Conservation (phyloP, 2,888 invertebrate species). For the Hirtodrosophila trivittata region DNA sequence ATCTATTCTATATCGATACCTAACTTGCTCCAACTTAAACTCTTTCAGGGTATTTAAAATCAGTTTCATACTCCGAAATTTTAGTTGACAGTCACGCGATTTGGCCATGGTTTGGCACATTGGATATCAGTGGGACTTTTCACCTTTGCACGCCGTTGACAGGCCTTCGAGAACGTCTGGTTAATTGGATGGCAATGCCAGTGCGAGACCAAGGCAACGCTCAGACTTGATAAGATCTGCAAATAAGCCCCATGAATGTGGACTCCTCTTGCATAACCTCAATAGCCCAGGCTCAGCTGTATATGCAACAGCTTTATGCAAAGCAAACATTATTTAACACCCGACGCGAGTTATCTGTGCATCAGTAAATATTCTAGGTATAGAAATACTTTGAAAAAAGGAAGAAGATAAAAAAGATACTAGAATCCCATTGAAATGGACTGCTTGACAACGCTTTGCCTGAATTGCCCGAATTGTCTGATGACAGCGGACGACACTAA, state of each 20-base stretch:
- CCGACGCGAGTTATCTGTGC: slow-evolving; percentile 18
- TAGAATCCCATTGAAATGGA: slow-evolving; percentile 20
- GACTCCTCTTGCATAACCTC: slow-evolving; percentile 27
- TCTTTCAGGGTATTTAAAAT: no score
- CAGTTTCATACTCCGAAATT: no score
- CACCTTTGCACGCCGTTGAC: slow-evolving; percentile 61
- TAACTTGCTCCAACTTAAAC: no score
- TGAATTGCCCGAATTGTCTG: slow-evolving; percentile 14
- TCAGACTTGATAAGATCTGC: slow-evolving; percentile 54
- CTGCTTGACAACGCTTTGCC: slow-evolving; percentile 25
- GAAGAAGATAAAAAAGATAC: background rate
- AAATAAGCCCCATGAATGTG: slow-evolving; percentile 28
- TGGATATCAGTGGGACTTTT: slow-evolving; percentile 72
- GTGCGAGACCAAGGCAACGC: slow-evolving; percentile 39
- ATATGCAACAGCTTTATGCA: slow-evolving; percentile 51
- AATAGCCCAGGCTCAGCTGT: slow-evolving; percentile 25
- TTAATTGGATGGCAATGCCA: slow-evolving; percentile 65
- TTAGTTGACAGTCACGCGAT: slow-evolving; percentile 71
- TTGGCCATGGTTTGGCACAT: slow-evolving; percentile 61
- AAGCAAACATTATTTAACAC: slow-evolving; percentile 60
- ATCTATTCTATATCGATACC: no score
- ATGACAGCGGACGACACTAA: slow-evolving; percentile 54
- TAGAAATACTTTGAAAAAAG: slow-evolving; percentile 8
- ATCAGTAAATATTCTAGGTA: slow-evolving; percentile 49
- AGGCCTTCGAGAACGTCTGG: slow-evolving; percentile 50